These are phyloP conservation scores for Protonemura montana DNA, from an alignment of 2,888 invertebrate genomes.

Conservation along the genomic window DNA sequence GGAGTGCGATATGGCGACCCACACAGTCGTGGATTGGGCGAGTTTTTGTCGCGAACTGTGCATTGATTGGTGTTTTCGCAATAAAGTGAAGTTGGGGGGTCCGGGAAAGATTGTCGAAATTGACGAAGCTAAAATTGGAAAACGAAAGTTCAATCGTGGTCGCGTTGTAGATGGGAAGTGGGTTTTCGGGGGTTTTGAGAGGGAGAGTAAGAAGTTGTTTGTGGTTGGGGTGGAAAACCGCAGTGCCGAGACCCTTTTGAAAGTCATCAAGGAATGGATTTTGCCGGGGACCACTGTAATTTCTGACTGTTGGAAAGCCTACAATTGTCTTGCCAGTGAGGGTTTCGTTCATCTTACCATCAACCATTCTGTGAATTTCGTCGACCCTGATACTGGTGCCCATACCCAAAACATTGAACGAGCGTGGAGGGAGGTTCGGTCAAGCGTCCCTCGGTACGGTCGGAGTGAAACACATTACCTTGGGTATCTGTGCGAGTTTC, in stretches of 20 bases:
- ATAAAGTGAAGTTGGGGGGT: too few species aligned
- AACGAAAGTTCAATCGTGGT: not conserved
- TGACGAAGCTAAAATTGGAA: too few species aligned
- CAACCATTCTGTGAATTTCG: too few species aligned
- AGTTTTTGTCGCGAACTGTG: not conserved
- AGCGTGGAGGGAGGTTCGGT: slow-evolving; percentile 50
- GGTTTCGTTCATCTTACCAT: too few species aligned
- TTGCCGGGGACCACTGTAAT: too few species aligned
- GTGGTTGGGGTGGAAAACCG: too few species aligned
- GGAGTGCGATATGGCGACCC: not conserved
- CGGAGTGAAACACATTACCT: not conserved
- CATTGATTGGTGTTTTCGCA: not conserved
- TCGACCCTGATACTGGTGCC: slow-evolving; percentile 49
- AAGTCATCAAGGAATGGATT: too few species aligned
- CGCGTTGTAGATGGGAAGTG: not conserved
- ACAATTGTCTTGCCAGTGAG: too few species aligned
- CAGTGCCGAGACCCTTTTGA: too few species aligned
- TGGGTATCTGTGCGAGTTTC: not conserved
- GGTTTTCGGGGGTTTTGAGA: not conserved
- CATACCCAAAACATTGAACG: slow-evolving; percentile 47
- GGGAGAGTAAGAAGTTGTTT: too few species aligned
- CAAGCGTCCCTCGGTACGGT: too few species aligned
- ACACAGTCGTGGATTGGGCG: not conserved
- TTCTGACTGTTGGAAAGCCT: too few species aligned
- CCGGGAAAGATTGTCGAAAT: not conserved